Evolutionary conservation across 2,113 vertebrate genomes (phyloP).

Genomic region (Triplophysa tibetana): DNA sequence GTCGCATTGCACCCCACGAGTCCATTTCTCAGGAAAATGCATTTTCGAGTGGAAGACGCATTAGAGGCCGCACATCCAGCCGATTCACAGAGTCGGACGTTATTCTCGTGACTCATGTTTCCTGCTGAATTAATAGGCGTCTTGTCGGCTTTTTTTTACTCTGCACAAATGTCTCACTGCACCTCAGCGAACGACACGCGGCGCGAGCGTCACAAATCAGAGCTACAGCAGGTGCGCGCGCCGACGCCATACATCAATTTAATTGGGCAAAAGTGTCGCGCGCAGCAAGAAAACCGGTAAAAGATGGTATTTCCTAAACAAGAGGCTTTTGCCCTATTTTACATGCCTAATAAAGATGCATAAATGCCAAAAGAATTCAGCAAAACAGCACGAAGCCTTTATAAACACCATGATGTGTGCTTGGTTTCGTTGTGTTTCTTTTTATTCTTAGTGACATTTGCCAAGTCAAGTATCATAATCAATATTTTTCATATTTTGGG

Average conservation of each 20-base stretch:
- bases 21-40: neutral
- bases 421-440: neutral
- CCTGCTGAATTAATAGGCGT: neutral
- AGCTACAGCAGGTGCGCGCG: conserved; percentile 26
- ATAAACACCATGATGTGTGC: neutral
- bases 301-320: conserved; percentile 29
- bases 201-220: conserved; percentile 16
- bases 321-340: neutral
- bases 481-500: too few species aligned
- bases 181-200: neutral
- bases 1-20: neutral
- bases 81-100: neutral
- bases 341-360: neutral
- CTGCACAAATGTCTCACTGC: neutral
- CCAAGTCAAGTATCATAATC: too few species aligned
- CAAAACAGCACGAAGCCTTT: neutral
- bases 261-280: conserved; percentile 44
- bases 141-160: neutral
- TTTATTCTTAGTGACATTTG: too few species aligned
- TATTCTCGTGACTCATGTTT: conserved; percentile 23
- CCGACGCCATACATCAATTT: conserved; percentile 41
- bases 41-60: neutral
- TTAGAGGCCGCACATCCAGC: neutral
- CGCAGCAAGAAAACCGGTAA: conserved; percentile 40
- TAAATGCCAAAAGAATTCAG: neutral